Evolutionary conservation across 2,797 vertebrate genomes (phyloP).

Genomic region (Phyllotis vaccarum): DNA sequence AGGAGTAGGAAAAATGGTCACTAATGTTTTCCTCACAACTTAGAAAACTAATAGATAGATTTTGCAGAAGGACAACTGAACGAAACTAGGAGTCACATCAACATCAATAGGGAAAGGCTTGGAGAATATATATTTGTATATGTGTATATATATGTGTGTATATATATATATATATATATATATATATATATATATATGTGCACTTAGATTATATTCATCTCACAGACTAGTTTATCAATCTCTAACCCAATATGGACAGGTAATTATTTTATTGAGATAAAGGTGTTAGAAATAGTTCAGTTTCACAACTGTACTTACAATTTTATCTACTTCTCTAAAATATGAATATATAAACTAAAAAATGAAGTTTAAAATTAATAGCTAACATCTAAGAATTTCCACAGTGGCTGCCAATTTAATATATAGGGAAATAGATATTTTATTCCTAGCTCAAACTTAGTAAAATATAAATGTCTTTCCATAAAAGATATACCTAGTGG

Average conservation of each 20-base stretch:
- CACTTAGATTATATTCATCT: background rate
- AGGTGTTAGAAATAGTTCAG: background rate
- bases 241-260: background rate
- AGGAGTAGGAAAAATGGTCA: background rate
- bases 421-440: background rate
- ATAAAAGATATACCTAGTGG: background rate
- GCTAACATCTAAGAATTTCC: background rate
- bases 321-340: constrained; percentile 21
- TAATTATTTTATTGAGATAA: background rate
- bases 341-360: background rate
- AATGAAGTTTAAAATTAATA: background rate
- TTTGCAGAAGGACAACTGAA: background rate
- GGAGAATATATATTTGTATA: background rate
- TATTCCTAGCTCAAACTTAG: background rate
- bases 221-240: background rate
- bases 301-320: background rate
- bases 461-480: background rate
- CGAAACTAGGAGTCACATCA: background rate
- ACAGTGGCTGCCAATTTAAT: background rate
- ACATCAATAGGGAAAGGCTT: background rate
- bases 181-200: too few species aligned
- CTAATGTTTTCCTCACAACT: background rate
- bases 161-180: too few species aligned
- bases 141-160: too few species aligned
- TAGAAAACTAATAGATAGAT: background rate